Evolutionary conservation across 2,797 vertebrate genomes (phyloP).

Genomic region (Aldrovandia affinis): DNA sequence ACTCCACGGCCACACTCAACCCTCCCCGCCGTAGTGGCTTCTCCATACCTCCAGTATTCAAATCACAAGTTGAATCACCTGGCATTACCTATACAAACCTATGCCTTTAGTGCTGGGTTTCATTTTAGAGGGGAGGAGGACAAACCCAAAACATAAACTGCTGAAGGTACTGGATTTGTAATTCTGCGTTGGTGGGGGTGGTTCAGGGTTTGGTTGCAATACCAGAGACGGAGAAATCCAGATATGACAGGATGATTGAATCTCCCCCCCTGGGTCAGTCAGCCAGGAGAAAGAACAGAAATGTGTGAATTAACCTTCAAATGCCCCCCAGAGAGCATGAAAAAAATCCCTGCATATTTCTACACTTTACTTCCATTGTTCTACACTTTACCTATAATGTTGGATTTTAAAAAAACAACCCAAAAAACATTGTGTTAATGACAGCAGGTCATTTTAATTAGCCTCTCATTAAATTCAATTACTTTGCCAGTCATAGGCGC

Average conservation of each 20-base stretch:
- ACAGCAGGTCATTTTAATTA: constrained; percentile 58
- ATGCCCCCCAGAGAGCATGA: background rate
- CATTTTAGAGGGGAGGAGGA: background rate
- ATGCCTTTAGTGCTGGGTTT: background rate
- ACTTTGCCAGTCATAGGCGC: constrained; percentile 53
- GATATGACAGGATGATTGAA: background rate
- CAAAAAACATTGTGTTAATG: constrained; percentile 21
- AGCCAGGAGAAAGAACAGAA: background rate
- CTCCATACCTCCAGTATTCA: background rate
- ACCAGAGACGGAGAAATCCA: background rate
- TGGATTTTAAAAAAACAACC: constrained; percentile 3
- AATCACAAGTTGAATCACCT: background rate
- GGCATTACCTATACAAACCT: background rate
- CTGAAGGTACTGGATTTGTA: background rate
- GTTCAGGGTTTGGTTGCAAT: background rate
- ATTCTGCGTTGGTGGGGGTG: background rate
- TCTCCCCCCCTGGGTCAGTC: background rate
- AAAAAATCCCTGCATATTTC: background rate
- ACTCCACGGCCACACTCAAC: background rate
- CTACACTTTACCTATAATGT: constrained; percentile 8
- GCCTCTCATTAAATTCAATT: constrained; percentile 61
- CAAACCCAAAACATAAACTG: background rate
- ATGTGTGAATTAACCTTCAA: background rate
- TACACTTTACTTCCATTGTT: background rate
- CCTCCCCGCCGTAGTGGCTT: background rate